A percentile compares a stretch with the other conserved stretches of the same genome.
phyloP scores from a whole-genome alignment of 2,113 vertebrate species.

The Perca schrenkii region DNA sequence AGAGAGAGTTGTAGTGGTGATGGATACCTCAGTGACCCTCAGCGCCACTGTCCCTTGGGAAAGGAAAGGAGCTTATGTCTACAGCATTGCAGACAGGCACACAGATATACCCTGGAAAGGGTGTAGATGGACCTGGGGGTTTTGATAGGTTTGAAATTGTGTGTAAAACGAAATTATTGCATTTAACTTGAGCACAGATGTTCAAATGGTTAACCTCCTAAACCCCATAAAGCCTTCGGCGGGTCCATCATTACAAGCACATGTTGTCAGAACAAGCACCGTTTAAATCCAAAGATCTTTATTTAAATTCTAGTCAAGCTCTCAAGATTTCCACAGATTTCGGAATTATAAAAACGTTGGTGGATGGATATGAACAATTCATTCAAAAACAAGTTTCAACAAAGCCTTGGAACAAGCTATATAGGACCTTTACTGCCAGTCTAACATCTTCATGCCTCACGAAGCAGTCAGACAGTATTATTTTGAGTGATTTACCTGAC shows the following conservation, averaged over 20 bases:
- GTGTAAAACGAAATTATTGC: constrained; percentile 29
- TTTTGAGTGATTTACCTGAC: background rate
- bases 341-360: background rate
- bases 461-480: background rate
- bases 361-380: background rate
- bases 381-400: background rate
- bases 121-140: background rate
- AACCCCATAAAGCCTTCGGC: constrained; percentile 2
- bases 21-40: constrained; percentile 65
- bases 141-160: constrained; percentile 40
- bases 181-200: constrained; percentile 48
- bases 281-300: constrained; percentile 18
- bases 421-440: background rate
- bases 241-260: constrained; percentile 8
- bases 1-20: constrained; percentile 64
- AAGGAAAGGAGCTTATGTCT: constrained; percentile 23
- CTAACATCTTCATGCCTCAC: background rate
- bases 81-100: constrained; percentile 1
- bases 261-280: constrained; percentile 1
- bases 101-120: constrained; percentile 1
- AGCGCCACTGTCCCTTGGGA: constrained; percentile 55
- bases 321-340: background rate
- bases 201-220: constrained; percentile 24
- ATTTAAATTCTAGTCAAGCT: constrained; percentile 10
- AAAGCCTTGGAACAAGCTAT: background rate